phyloP scores from a whole-genome alignment of 2,797 vertebrate genomes.

The Lagothrix lagotricha region DNA sequence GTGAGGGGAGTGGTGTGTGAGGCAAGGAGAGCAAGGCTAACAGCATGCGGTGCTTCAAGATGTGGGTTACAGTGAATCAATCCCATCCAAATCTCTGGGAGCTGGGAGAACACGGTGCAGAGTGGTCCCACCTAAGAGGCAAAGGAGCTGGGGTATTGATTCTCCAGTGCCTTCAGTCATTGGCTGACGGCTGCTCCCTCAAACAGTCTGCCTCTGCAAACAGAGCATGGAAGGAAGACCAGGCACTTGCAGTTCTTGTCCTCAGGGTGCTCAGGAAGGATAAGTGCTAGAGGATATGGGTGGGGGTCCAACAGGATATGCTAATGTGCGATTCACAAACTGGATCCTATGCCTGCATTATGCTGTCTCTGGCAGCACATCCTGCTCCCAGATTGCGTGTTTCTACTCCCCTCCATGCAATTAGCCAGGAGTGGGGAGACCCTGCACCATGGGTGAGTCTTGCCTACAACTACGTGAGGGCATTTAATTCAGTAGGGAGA shows the following conservation, averaged over 20 bases:
- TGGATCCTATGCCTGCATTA: accelerated
- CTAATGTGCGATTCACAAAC: background rate
- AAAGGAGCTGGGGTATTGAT: background rate
- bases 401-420: background rate
- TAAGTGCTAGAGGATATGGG: background rate
- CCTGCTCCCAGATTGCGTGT: background rate
- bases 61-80: background rate
- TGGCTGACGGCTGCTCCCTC: background rate
- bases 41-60: background rate
- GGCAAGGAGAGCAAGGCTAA: background rate
- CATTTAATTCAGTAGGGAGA: background rate
- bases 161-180: background rate
- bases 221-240: background rate
- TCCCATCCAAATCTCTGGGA: background rate
- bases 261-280: background rate
- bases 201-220: background rate
- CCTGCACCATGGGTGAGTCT: background rate
- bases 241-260: background rate
- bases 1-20: background rate
- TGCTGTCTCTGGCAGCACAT: background rate
- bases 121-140: background rate
- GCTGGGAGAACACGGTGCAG: background rate
- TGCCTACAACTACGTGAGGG: background rate
- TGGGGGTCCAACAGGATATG: background rate
- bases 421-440: background rate